Base-by-base conservation (phyloP, 2,113 vertebrate species). In the Vanacampus margaritifer region DNA sequence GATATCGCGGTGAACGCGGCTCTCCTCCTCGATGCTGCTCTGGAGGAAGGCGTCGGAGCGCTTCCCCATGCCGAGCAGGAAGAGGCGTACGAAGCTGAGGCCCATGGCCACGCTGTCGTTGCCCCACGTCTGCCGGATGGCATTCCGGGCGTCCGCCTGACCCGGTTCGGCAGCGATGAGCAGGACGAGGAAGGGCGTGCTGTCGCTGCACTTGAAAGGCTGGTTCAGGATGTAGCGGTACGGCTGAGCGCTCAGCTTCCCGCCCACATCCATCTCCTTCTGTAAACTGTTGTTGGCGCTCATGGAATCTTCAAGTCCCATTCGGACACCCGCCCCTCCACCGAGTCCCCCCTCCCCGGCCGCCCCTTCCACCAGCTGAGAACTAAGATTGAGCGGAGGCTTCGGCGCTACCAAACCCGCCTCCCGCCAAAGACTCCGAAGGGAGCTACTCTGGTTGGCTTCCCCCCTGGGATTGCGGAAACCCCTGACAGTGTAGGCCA, bases 81-180 rank as follows among this genome's bases (percentile, higher is more conserved):
- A 98, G 46, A 98, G 91, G 0, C 95, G 90, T 43, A 94, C 82
- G 0, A 95, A 94, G 23, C 90, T 91, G 26, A 95, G 84, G 19
- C 94, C 95, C 57, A 89, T 88, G 0, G 92, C 93, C 21, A 93
- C 68, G 65, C 94, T 98, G 79, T 98, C 95, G 0, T 99, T 98
- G 36, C 95, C 95, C 97, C 96, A 98, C 0, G 97, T 99, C 78
- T 95, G 94, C 32, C 97, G 92, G 62, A 98, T 98, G 24, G 95
- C 96, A 75, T 93, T 93, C 54, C 97, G 91, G 2, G 97, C 96
- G 66, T 95, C 94, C 1, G 77, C 86, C 84, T 99, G 95, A 46
- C 89, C 82, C 0, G 95, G 95, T 68, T 98, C 96, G 39, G 94
- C 95, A 24, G 94, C 94, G 45, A 99, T 95, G 45, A 99, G 92